Evolutionary conservation across 2,113 vertebrate genomes (phyloP).

Genomic region (Verasper variegatus): DNA sequence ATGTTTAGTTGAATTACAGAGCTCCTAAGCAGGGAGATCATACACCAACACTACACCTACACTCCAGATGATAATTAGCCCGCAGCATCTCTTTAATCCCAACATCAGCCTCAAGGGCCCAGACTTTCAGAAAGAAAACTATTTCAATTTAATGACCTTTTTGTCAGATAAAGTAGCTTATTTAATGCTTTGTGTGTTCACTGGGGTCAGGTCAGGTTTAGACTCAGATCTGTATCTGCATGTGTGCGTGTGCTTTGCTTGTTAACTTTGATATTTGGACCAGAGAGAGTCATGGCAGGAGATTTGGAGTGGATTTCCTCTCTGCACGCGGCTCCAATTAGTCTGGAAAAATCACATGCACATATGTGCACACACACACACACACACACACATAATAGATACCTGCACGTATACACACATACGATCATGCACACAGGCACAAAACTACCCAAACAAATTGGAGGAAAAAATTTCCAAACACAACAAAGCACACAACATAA

Average conservation of each 20-base stretch:
- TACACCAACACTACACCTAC: constrained; percentile 6
- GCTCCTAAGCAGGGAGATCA: constrained; percentile 10
- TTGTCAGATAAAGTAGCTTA: constrained; percentile 20
- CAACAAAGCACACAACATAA: constrained; percentile 22
- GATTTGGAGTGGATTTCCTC: constrained; percentile 52
- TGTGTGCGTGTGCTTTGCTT: constrained; percentile 45
- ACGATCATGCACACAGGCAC: not conserved
- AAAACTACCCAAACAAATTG: constrained; percentile 39
- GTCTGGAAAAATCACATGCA: constrained; percentile 28
- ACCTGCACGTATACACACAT: not conserved
- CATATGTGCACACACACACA: constrained; percentile 11
- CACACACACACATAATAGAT: constrained; percentile 17
- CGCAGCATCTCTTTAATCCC: constrained; percentile 16
- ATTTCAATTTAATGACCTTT: constrained; percentile 22
- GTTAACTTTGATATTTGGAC: constrained; percentile 62
- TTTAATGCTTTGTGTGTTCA: constrained; percentile 16
- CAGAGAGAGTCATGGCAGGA: constrained; percentile 35
- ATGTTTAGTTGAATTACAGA: constrained; percentile 49
- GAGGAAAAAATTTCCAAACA: constrained; percentile 29
- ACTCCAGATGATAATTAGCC: constrained; percentile 27
- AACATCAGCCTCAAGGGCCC: constrained; percentile 4
- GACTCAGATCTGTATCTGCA: constrained; percentile 37
- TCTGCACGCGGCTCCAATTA: constrained; percentile 66
- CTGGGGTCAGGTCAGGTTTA: constrained; percentile 30
- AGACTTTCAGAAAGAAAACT: constrained; percentile 12